phyloP scores from a whole-genome alignment of 64 coral and sea anemone genomes.

The Dendrophyllia cribrosa region DNA sequence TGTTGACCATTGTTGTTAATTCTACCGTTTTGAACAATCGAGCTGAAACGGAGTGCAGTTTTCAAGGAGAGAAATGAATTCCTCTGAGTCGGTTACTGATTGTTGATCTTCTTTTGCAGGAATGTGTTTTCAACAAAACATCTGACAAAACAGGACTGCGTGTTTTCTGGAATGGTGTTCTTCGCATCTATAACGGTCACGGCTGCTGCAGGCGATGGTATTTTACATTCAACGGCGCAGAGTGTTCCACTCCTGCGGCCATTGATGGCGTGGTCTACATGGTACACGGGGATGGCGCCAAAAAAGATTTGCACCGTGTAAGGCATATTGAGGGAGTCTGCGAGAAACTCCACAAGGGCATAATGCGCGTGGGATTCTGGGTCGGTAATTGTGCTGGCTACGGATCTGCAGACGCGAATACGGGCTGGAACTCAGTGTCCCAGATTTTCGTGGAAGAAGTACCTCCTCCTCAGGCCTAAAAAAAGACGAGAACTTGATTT shows the following conservation, averaged over 20 bases:
- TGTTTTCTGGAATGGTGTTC: neutral
- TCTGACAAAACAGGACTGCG: neutral
- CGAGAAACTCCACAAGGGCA: neutral
- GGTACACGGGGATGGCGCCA: neutral
- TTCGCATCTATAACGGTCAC: neutral
- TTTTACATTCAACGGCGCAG: neutral
- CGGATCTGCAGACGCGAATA: neutral
- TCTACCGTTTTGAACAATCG: too few species aligned
- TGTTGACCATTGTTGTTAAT: too few species aligned
- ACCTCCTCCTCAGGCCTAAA: constrained; percentile 10
- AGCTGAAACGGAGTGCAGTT: too few species aligned
- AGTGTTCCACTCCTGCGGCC: neutral
- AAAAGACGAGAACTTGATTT: too few species aligned
- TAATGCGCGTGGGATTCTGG: constrained; percentile 12
- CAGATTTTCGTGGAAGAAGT: constrained; percentile 26
- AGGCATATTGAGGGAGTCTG: constrained; percentile 34
- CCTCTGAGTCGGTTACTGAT: too few species aligned
- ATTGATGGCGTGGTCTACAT: neutral
- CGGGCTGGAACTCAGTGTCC: neutral
- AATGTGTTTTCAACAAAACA: neutral
- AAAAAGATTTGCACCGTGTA: neutral
- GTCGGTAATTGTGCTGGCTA: constrained; percentile 4
- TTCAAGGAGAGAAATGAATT: too few species aligned
- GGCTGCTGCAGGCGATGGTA: neutral
- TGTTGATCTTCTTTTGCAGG: neutral